Evolutionary conservation across 2,888 invertebrate species (phyloP), one percentile per base, ranked within the genome.

Genomic region (Yponomeuta sedellus): DNA sequence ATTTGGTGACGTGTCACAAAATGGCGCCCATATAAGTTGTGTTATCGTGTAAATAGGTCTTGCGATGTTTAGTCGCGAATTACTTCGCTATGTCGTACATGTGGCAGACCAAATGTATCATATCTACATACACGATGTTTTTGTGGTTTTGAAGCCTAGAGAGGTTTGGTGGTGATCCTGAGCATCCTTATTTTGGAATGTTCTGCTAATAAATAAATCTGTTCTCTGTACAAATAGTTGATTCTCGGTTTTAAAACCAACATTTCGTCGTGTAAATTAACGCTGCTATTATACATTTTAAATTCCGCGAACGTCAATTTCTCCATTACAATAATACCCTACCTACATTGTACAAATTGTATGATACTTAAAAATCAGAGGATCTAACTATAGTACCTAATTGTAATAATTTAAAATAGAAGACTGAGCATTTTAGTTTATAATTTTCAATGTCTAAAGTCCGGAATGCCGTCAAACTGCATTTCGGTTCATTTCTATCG

Each of bases 371-470:
- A 77, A 82, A 82, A 83, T 84, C 77, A 70, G 74, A 77, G 76
- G 82, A 85, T 87, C 82, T 86, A 77, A 66, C 59, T 66, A 64
- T 72, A 74, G 83, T 85, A 61, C 61, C 81, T 85, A 61, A 20
- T 81, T 77, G 76, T 66, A 52, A 79, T 86, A 82, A 64, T 64
- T 83, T 81, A 83, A 82, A 87, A 88, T 86, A 87, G 63, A 88
- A 89, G 89, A 89, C 89, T 89, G 89, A 89, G 78, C 81, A 78
- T 80, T 79, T 84, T 81, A 80, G 82, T 84, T 83, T 79, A 75
- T 79, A 79, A 83, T 86, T 79, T 64, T 25, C 52, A 22, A 56
- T 19, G 28, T 10, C 22, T 56, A 25, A 58, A 34, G 19, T 19
- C 39, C n/a, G 22, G 28, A 58, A 34, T 65, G 57, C 56, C 22